A percentile compares a stretch with the other conserved stretches of the same genome.
phyloP scores from a whole-genome alignment of 2,113 vertebrate species.

The Chaenogobius annularis region DNA sequence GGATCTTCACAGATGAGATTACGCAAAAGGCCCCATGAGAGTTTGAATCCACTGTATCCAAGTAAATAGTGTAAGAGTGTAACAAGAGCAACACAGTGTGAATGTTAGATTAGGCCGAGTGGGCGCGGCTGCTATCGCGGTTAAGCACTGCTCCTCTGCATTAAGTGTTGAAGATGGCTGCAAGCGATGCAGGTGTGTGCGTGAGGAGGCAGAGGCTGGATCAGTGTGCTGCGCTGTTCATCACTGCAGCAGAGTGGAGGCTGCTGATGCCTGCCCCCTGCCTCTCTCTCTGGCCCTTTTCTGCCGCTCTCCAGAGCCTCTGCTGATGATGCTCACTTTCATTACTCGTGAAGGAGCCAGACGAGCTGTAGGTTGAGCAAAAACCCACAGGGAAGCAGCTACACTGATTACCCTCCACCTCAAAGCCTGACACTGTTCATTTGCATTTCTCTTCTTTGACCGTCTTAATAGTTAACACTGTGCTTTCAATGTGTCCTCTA shows the following conservation, averaged over 20 bases:
- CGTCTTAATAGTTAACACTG: conserved; percentile 39
- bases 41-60: conserved; percentile 54
- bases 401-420: conserved; percentile 43
- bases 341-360: conserved; percentile 50
- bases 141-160: conserved; percentile 69
- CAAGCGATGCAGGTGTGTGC: conserved; percentile 74
- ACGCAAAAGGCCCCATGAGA: conserved; percentile 57
- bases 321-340: conserved; percentile 60
- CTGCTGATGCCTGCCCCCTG: conserved; percentile 53
- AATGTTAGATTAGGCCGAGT: conserved; percentile 63
- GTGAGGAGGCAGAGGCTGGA: conserved; percentile 58
- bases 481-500: conserved; percentile 34
- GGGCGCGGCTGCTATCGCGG: conserved; percentile 61
- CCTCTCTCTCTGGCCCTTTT: conserved; percentile 49
- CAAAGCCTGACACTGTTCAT: conserved; percentile 41
- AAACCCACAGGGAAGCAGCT: conserved; percentile 37
- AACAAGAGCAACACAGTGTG: conserved; percentile 58
- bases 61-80: conserved; percentile 53
- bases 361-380: conserved; percentile 50
- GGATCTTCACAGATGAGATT: conserved; percentile 52
- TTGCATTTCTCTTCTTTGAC: conserved; percentile 23
- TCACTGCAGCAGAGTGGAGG: conserved; percentile 78
- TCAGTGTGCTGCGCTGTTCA: conserved; percentile 74
- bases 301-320: conserved; percentile 50
- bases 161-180: conserved; percentile 73